phyloP scores from a whole-genome alignment of 2,113 vertebrate species.

The Chascanopsetta lugubris region DNA sequence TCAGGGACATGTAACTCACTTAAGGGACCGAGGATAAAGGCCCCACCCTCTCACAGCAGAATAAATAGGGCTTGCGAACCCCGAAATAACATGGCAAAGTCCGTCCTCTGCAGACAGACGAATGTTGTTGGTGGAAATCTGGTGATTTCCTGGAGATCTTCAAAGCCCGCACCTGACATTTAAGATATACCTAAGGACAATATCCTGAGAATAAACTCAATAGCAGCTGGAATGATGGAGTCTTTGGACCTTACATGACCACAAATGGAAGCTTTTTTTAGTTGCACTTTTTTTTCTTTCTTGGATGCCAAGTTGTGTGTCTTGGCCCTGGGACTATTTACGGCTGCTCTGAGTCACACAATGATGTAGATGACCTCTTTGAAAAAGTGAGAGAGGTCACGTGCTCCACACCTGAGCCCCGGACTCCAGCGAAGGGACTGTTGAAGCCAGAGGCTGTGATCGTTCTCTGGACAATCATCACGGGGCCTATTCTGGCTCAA shows the following conservation, averaged over 20 bases:
- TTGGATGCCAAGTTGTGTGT: constrained; percentile 10
- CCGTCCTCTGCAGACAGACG: constrained; percentile 14
- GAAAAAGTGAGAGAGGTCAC: constrained; percentile 3
- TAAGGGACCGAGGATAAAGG: constrained; percentile 45
- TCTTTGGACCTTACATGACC: neutral
- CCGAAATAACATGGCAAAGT: constrained; percentile 45
- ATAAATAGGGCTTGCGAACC: constrained; percentile 57
- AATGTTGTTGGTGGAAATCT: constrained; percentile 11
- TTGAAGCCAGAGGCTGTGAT: constrained; percentile 41
- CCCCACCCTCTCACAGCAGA: constrained; percentile 42
- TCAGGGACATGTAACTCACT: constrained; percentile 53
- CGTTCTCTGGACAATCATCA: constrained; percentile 34
- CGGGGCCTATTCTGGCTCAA: constrained; percentile 34
- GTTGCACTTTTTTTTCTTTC: neutral
- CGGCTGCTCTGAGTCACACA: neutral
- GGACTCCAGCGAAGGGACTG: constrained; percentile 15
- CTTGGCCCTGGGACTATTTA: constrained; percentile 2
- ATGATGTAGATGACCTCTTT: constrained; percentile 13
- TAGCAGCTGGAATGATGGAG: constrained; percentile 38
- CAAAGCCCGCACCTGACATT: constrained; percentile 31
- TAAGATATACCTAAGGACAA: neutral
- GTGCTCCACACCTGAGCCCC: constrained; percentile 26
- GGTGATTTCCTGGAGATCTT: constrained; percentile 7
- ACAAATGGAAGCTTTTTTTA: neutral
- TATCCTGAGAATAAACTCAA: constrained; percentile 13